A percentile compares a stretch with the other conserved stretches of the same genome.
These are phyloP conservation scores for Nannospalax galili DNA, from an alignment of 2,113 vertebrate species.

Conservation along the genomic window DNA sequence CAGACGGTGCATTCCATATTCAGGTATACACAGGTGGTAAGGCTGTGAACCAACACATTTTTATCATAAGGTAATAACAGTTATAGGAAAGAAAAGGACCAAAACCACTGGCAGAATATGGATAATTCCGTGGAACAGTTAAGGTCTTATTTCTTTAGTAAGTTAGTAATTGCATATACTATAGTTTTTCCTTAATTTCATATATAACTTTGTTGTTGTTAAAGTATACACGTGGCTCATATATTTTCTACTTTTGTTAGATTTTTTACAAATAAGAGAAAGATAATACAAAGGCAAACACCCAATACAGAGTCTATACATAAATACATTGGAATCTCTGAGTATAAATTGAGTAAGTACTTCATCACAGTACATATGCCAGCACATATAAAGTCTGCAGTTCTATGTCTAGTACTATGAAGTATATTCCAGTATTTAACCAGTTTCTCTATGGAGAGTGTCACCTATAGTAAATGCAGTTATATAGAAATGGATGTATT, in stretches of 20 bases:
- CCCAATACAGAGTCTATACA: no score
- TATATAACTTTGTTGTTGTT: background rate
- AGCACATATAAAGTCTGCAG: background rate
- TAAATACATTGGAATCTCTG: background rate
- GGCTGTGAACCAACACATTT: background rate
- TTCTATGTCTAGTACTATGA: background rate
- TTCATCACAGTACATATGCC: background rate
- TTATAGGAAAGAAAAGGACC: background rate
- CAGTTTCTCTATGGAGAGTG: background rate
- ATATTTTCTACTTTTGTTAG: background rate
- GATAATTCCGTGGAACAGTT: background rate
- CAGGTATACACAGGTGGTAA: background rate
- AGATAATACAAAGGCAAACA: background rate
- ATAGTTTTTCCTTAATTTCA: background rate
- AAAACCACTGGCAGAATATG: background rate
- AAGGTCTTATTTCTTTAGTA: background rate
- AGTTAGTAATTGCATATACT: background rate
- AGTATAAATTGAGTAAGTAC: background rate
- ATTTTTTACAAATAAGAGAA: background rate
- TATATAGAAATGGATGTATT: background rate
- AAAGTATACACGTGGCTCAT: background rate
- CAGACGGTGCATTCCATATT: background rate
- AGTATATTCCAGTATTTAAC: background rate
- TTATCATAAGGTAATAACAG: background rate
- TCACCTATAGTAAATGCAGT: background rate